Conservation (phyloP, 2,113 vertebrate genomes). For the Carlito syrichta region DNA sequence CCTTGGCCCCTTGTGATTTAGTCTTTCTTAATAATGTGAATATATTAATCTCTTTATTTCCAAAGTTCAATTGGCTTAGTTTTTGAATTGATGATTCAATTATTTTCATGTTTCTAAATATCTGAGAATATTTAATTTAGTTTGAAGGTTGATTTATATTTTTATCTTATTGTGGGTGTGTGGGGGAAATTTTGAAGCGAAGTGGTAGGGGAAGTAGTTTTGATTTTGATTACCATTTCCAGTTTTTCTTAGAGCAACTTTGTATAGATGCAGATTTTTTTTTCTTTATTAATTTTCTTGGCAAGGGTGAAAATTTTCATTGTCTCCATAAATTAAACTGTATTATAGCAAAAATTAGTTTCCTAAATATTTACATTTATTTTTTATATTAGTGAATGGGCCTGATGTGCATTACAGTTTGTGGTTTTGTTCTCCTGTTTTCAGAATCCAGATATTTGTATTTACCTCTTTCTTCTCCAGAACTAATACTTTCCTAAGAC, state of each 20-base stretch:
- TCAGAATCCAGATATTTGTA: not conserved
- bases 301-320: not conserved
- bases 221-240: not conserved
- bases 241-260: not conserved
- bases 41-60: not conserved
- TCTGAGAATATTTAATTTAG: not conserved
- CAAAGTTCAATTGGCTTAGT: not conserved
- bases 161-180: not conserved
- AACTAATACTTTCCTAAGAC: not conserved
- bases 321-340: no score
- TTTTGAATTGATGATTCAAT: not conserved
- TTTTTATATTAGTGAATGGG: not conserved
- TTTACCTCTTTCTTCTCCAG: not conserved
- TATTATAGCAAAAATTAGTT: not conserved
- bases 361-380: not conserved
- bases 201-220: not conserved
- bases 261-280: not conserved
- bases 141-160: not conserved
- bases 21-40: not conserved
- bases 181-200: not conserved
- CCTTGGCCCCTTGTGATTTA: not conserved
- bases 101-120: not conserved
- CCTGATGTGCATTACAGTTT: not conserved
- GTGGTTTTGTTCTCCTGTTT: not conserved
- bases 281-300: not conserved